These are phyloP conservation scores for Vipera ursinii DNA, from an alignment of 2,797 vertebrate species.

Conservation along the genomic window DNA sequence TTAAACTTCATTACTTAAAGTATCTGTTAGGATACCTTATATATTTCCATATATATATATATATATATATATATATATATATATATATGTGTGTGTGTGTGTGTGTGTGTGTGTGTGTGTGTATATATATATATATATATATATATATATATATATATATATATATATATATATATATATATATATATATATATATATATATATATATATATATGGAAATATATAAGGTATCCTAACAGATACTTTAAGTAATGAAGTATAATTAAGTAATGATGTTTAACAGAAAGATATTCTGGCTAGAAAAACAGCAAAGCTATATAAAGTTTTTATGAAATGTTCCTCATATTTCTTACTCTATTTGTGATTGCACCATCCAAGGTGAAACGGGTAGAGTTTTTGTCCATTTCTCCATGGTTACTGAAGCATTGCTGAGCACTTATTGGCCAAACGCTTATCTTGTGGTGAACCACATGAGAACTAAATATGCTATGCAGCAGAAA, in stretches of 20 bases:
- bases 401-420: neutral
- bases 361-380: neutral
- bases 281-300: neutral
- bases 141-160: no score
- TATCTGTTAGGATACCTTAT: no score
- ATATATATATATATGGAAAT: neutral
- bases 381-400: neutral
- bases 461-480: slow-evolving; percentile 10
- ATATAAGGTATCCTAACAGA: neutral
- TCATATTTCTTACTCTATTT: neutral
- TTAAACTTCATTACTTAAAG: no score
- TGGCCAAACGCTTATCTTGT: neutral
- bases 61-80: no score
- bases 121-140: no score
- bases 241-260: neutral
- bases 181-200: neutral
- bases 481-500: slow-evolving; percentile 15
- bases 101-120: no score
- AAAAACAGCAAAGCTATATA: neutral
- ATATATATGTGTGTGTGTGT: no score
- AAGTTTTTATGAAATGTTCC: neutral
- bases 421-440: neutral
- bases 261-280: neutral
- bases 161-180: no score
- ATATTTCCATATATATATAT: no score